Base-by-base conservation (phyloP, 2,113 vertebrate species). In the Lanius collurio region DNA sequence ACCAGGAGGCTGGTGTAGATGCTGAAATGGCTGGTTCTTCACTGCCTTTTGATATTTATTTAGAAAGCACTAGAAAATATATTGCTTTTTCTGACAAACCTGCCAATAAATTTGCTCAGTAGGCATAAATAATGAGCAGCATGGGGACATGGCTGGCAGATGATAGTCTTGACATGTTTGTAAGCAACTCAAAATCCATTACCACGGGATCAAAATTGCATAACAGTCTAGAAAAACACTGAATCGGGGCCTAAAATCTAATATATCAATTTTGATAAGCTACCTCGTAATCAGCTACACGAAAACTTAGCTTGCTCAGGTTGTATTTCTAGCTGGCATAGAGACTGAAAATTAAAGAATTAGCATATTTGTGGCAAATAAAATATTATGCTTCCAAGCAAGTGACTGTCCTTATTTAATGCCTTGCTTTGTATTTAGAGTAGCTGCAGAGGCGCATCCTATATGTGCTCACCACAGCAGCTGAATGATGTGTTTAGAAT, bases 301-400 rank as follows among this genome's bases (percentile, higher is more conserved):
- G 85, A 60, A 92, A 96, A 81, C 7, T 2, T 50, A 18, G 88
- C 88, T 80, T 60, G n/a, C 35, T 85, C 19, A 26, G 50, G 67
- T 74, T 87, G 49, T 95, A 87, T 93, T 96, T 95, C 79, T 89
- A 46, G 47, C 94, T 87, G 79, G 60, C 39, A 55, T 11, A 47
- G 39, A 44, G 57, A 71, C 68, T 78, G 80, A 71, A 96, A 96
- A 96, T 86, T 92, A 95, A 87, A 94, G 80, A 94, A 94, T 95
- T 95, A 94, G 69, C 69, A 78, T 95, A 92, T 93, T 93, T 93
- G 77, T 89, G 77, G 85, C 56, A 95, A 84, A 96, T 92, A 94
- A 94, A 96, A 82, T 87, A 92, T 83, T 93, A 74, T 53, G 73
- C 69, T 94, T 89, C 84, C 88, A 53, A 64, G 56, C 47, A 71